Conservation (phyloP, 2,888 invertebrate species). For the Plutella xylostella region DNA sequence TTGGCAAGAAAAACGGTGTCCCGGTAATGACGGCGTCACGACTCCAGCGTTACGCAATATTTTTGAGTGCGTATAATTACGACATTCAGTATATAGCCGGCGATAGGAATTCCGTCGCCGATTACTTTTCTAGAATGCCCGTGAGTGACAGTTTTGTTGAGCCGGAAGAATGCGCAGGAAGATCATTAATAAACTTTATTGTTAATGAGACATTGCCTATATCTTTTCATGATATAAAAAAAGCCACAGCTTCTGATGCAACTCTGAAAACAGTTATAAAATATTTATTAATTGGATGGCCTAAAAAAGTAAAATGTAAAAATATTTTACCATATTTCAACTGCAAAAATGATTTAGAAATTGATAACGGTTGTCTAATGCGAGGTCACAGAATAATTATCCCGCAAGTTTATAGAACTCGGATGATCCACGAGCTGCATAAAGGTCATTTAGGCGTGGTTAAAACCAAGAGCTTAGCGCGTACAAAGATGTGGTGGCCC, state of each 20-base stretch:
- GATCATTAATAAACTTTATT: not conserved
- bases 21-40: slow-evolving; percentile 23
- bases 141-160: not conserved
- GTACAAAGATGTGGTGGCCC: slow-evolving; percentile 18
- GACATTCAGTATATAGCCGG: slow-evolving; percentile 22
- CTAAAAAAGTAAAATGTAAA: not conserved
- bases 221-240: not conserved
- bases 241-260: not conserved
- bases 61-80: slow-evolving; percentile 22
- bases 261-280: not conserved
- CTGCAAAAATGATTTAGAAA: not conserved
- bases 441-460: slow-evolving; percentile 14
- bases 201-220: not conserved
- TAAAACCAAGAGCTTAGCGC: slow-evolving; percentile 16
- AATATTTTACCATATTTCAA: not conserved
- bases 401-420: slow-evolving; percentile 9
- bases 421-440: slow-evolving; percentile 16
- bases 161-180: not conserved
- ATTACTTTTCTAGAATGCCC: not conserved
- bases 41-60: slow-evolving; percentile 22
- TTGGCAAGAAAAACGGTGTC: slow-evolving; percentile 20
- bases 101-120: slow-evolving; percentile 3
- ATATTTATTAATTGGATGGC: not conserved
- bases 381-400: slow-evolving; percentile 16
- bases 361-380: slow-evolving; percentile 12